Conservation (phyloP, 2,888 invertebrate species). For the Zele albiditarsus region DNA sequence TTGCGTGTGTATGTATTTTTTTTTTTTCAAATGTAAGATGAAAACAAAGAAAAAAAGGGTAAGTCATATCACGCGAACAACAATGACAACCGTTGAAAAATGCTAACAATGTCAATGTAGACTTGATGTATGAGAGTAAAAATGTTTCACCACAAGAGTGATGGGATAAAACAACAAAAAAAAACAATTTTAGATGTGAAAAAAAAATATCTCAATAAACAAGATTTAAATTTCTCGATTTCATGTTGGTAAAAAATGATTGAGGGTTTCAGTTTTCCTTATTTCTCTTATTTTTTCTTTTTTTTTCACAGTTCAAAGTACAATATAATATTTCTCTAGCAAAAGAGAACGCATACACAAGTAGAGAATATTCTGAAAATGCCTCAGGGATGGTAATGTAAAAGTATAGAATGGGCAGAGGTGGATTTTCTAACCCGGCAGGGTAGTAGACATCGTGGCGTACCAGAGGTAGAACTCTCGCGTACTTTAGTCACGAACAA, state of each 20-base stretch:
- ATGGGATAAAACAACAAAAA: too few relatives aligned
- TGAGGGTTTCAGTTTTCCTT: not conserved
- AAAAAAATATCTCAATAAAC: not conserved
- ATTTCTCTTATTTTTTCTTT: not conserved
- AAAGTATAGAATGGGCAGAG: slow-evolving; percentile 15
- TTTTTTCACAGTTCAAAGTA: not conserved
- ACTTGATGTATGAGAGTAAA: not conserved
- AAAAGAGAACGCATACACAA: not conserved
- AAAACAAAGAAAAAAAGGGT: not conserved
- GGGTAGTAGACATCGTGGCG: not conserved
- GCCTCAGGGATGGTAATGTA: slow-evolving; percentile 15
- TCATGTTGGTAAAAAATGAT: not conserved
- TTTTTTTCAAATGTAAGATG: not conserved
- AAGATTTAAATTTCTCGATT: not conserved
- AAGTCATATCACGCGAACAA: not conserved
- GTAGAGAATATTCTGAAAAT: not conserved
- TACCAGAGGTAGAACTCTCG: slow-evolving; percentile 10
- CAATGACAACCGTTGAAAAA: not conserved
- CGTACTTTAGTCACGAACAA: slow-evolving; percentile 23
- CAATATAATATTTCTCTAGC: not conserved
- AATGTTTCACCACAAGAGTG: too few relatives aligned
- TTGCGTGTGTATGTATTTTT: not conserved
- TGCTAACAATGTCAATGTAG: not conserved
- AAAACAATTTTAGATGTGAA: too few relatives aligned
- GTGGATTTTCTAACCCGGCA: slow-evolving; percentile 21